Evolutionary conservation across 1,140 invertebrate species (phyloP).

Genomic region (Euglossa dilemma): DNA sequence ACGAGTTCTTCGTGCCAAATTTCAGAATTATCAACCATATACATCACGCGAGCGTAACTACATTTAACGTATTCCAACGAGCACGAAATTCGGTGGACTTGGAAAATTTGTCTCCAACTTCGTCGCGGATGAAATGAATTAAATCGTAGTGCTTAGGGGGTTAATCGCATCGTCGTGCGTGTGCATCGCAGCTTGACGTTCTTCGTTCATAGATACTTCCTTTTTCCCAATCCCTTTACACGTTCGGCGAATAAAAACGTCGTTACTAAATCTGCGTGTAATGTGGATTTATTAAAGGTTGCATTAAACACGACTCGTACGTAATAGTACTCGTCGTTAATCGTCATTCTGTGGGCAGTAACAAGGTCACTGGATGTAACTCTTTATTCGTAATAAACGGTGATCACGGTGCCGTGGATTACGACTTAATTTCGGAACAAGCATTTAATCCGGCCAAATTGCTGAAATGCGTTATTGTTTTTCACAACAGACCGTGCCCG

Average conservation of each 20-base stretch:
- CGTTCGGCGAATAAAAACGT: constrained; percentile 16
- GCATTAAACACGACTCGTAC: constrained; percentile 55
- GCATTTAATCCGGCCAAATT: constrained; percentile 40
- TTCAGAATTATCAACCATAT: too few species aligned
- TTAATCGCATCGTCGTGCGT: too few species aligned
- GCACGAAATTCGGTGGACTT: too few species aligned
- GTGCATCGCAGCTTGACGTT: too few species aligned
- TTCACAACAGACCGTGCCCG: background rate
- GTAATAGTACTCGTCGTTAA: constrained; percentile 64
- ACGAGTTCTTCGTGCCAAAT: too few species aligned
- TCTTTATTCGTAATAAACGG: constrained; percentile 69
- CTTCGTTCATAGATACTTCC: background rate
- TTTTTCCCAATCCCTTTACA: background rate
- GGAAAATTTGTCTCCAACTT: too few species aligned
- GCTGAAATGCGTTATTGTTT: background rate
- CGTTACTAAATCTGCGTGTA: constrained; percentile 41
- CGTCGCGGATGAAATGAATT: too few species aligned
- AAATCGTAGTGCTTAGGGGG: too few species aligned
- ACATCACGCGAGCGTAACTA: too few species aligned
- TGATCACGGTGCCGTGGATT: constrained; percentile 56
- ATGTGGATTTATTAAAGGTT: constrained; percentile 56
- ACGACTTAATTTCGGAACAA: constrained; percentile 59
- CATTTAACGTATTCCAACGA: too few species aligned
- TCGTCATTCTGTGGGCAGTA: constrained; percentile 65
- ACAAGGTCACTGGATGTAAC: constrained; percentile 72